Evolutionary conservation across 2,797 vertebrate species (phyloP).

Genomic region (Pangasius krempfi): DNA sequence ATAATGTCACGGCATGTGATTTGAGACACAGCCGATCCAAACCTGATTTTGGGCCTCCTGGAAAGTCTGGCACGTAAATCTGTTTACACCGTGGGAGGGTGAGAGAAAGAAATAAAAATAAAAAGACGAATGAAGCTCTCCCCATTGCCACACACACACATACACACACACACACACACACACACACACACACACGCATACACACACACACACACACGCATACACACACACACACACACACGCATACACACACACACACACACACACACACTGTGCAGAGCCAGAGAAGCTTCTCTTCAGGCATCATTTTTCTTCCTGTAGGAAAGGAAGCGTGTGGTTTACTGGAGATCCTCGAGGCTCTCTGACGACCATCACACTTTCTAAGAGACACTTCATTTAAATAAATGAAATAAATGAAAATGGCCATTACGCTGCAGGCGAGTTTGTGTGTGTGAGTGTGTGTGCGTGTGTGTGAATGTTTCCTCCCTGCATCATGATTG

Average conservation of each 20-base stretch:
- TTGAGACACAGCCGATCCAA: constrained; percentile 49
- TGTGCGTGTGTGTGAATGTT: constrained; percentile 1
- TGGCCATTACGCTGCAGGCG: constrained; percentile 8
- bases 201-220: constrained; percentile 2
- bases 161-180: no score
- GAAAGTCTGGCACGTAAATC: constrained; percentile 40
- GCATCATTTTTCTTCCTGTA: constrained; percentile 10
- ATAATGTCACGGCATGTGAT: constrained; percentile 53
- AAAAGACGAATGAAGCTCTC: constrained; percentile 14
- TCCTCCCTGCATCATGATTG: background rate
- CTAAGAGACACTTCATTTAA: constrained; percentile 26
- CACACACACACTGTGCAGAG: constrained; percentile 11
- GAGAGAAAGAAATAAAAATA: constrained; percentile 32
- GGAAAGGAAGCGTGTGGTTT: background rate
- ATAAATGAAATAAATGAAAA: constrained; percentile 30
- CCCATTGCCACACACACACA: background rate
- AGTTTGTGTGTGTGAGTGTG: constrained; percentile 4
- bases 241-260: constrained; percentile 4
- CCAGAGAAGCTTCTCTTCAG: constrained; percentile 9
- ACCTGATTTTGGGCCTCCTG: constrained; percentile 55
- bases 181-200: constrained; percentile 11
- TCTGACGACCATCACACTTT: constrained; percentile 10
- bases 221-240: constrained; percentile 12
- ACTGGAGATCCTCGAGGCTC: constrained; percentile 13
- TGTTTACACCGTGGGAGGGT: constrained; percentile 28